Evolutionary conservation across 2,888 invertebrate genomes (phyloP).

Genomic region (Zygogramma bicolorata): DNA sequence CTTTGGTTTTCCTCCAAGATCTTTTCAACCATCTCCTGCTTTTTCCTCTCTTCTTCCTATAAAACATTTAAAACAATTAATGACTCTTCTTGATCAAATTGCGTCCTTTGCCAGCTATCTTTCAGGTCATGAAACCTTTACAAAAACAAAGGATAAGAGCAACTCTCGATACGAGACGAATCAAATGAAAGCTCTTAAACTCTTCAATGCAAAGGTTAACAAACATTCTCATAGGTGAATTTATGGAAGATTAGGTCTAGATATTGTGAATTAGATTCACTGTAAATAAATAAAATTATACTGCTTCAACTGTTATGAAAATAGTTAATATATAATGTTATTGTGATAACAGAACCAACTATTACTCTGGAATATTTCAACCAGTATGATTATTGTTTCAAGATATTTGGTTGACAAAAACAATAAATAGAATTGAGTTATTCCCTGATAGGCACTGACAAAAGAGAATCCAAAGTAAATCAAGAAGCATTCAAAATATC

Average conservation of each 20-base stretch:
- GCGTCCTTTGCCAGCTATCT: conserved; percentile 60
- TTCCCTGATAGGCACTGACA: too few species aligned
- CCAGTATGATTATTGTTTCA: too few species aligned
- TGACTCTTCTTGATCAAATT: conserved; percentile 59
- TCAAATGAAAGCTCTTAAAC: conserved; percentile 2
- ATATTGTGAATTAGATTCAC: not conserved
- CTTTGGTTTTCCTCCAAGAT: conserved; percentile 98
- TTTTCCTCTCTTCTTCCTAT: conserved; percentile 98
- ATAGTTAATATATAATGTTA: too few species aligned
- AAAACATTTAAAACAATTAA: conserved; percentile 71
- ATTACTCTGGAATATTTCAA: too few species aligned
- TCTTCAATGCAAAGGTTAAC: conserved; percentile 10
- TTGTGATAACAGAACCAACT: too few species aligned
- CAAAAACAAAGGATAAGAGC: conserved; percentile 21
- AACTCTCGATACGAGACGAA: too few species aligned
- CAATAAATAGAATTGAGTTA: too few species aligned
- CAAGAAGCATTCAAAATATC: too few species aligned
- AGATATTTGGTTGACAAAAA: too few species aligned
- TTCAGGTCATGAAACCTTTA: conserved; percentile 38
- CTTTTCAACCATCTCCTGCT: conserved; percentile 94
- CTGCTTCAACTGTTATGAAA: too few species aligned
- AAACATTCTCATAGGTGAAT: not conserved
- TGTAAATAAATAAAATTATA: too few species aligned
- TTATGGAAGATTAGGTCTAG: not conserved
- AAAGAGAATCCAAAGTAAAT: too few species aligned